Percentiles rank a stretch among this genome's conserved stretches.
These are phyloP conservation scores for Meloidogyne hapla DNA, from an alignment of 1,140 invertebrate species.

Conservation along the genomic window DNA sequence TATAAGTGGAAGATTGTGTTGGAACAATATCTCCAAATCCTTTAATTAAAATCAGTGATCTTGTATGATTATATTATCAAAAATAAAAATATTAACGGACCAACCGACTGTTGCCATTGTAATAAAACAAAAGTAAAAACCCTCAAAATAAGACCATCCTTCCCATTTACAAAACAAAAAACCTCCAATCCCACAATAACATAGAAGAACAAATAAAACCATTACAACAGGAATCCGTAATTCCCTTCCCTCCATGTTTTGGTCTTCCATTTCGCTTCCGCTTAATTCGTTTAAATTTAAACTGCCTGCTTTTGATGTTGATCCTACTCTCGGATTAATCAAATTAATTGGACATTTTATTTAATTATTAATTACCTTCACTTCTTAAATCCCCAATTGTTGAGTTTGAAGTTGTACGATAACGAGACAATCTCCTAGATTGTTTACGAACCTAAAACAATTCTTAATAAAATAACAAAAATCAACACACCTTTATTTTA, in stretches of 20 bases:
- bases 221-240: slow-evolving; percentile 61
- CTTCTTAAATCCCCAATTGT: slow-evolving; percentile 27
- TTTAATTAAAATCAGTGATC: slow-evolving; percentile 34
- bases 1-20: slow-evolving; percentile 62
- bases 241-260: slow-evolving; percentile 19
- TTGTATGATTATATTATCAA: no score
- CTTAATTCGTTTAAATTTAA: slow-evolving; percentile 60
- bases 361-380: slow-evolving; percentile 6
- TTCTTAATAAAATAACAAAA: background rate
- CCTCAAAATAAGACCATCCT: slow-evolving; percentile 63
- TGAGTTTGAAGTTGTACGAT: slow-evolving; percentile 49
- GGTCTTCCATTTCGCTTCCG: slow-evolving; percentile 47
- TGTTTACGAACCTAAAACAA: slow-evolving; percentile 55
- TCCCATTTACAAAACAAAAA: slow-evolving; percentile 60
- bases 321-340: slow-evolving; percentile 17
- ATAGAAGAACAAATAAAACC: slow-evolving; percentile 58
- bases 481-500: slow-evolving; percentile 9
- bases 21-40: slow-evolving; percentile 63
- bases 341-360: background rate
- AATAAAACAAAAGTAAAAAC: slow-evolving; percentile 64
- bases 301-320: slow-evolving; percentile 51
- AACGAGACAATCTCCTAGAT: slow-evolving; percentile 51
- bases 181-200: slow-evolving; percentile 61
- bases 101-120: slow-evolving; percentile 64
- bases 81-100: background rate